phyloP scores from a whole-genome alignment of 2,888 invertebrate genomes.

The Hymenopus coronatus region DNA sequence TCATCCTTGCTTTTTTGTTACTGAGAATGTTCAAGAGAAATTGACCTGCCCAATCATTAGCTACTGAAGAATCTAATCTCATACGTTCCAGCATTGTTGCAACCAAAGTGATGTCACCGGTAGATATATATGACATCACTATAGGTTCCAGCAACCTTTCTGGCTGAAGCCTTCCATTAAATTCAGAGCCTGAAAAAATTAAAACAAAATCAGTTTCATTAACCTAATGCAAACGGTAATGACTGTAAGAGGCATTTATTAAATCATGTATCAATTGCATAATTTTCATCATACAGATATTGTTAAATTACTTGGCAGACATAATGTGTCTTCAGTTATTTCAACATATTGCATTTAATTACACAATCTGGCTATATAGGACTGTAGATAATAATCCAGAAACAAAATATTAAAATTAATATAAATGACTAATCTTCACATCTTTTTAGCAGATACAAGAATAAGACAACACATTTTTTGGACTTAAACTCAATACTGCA shows the following conservation, averaged over 20 bases:
- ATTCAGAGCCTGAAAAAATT: background rate
- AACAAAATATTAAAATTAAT: too few relatives aligned
- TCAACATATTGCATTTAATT: too few relatives aligned
- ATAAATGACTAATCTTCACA: too few relatives aligned
- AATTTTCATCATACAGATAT: background rate
- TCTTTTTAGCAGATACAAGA: too few relatives aligned
- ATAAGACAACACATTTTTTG: too few relatives aligned
- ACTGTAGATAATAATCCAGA: too few relatives aligned
- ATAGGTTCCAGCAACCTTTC: background rate
- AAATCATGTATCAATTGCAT: background rate
- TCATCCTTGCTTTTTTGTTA: background rate
- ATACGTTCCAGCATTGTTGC: background rate
- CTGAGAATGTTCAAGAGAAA: background rate
- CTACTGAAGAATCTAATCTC: background rate
- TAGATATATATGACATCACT: background rate
- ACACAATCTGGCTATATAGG: too few relatives aligned
- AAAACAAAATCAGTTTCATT: background rate
- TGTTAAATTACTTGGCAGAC: background rate
- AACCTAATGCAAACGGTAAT: background rate
- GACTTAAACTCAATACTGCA: too few relatives aligned
- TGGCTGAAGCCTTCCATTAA: background rate
- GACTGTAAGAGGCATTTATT: background rate
- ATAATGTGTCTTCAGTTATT: too few relatives aligned
- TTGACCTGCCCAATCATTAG: constrained; percentile 5
- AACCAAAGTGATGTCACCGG: background rate